These are phyloP conservation scores for Drosophila colorata DNA, from an alignment of 2,888 invertebrate genomes.

Conservation along the genomic window DNA sequence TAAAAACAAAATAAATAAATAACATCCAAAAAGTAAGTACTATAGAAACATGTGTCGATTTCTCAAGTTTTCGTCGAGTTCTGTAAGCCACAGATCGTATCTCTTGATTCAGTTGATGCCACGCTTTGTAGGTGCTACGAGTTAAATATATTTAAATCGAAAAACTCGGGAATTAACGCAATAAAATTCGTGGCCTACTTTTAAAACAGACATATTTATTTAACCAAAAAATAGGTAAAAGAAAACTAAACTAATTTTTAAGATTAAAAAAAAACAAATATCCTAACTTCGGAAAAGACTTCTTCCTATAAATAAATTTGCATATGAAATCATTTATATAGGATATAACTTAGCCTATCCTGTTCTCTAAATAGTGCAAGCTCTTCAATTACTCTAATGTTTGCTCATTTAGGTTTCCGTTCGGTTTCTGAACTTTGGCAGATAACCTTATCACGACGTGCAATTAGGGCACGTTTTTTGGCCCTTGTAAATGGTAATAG, in stretches of 20 bases:
- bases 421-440: neutral
- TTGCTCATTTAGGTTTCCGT: neutral
- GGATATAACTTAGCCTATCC: neutral
- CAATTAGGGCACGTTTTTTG: neutral
- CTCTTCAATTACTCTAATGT: neutral
- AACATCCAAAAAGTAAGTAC: neutral
- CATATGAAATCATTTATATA: neutral
- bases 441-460: conserved; percentile 9
- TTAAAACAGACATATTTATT: neutral
- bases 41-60: neutral
- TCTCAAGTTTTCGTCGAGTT: neutral
- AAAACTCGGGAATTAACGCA: neutral
- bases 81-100: neutral
- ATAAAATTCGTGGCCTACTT: conserved; percentile 1
- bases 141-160: neutral
- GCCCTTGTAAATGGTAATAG: neutral
- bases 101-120: conserved; percentile 8
- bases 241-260: neutral
- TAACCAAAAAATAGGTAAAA: neutral
- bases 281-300: too few species aligned
- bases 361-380: neutral
- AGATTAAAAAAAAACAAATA: too few species aligned
- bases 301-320: too few species aligned
- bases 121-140: conserved; percentile 4
- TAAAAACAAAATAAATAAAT: neutral